Evolutionary conservation across 1,140 invertebrate species (phyloP), one percentile per base, ranked within the genome.

Genomic region (Dendroctonus valens): DNA sequence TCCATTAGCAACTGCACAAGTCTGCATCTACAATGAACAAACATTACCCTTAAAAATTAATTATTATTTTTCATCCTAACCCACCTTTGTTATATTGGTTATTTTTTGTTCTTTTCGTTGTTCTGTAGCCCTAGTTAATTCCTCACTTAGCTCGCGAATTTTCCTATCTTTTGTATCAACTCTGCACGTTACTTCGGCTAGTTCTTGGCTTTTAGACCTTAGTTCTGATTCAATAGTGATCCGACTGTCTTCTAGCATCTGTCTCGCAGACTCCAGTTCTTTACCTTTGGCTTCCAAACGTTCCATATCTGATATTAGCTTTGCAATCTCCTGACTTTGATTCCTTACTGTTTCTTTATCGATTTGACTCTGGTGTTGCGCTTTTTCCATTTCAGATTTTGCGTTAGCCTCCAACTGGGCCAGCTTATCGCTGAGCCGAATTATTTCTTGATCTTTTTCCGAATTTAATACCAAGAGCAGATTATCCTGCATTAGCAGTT

Each of bases 401-500:
- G 53, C 15, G 7, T 50, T 52, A n/a, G 38, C 14, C 50, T 63
- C 54, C 40, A 60, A 52, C 48, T 57, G 15, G n/a, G 39, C 37
- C 41, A 51, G 26, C 26, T 52, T 26, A 14, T 52, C 49, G 9
- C 8, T 51, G 15, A 58, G 41, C 15, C 46, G 48, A 6, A 12
- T 11, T 5, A 72, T 46, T 50, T 72, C 65, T 62, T 73, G 66
- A 66, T 82, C 80, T 67, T 79, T 73, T 70, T 81, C 78, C 55
- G 73, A 76, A 40, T 74, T 79, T 46, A 82, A 69, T 73, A 79
- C 77, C 65, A 78, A 76, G 50, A 87, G 73, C 52, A 82, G 74
- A 79, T 83, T 72, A 76, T 82, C 75, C 76, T 53, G 57, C 15
- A 64, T 59, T 54, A 52, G 59, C 7, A 74, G 50, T 59, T 71